Evolutionary conservation across 2,113 vertebrate genomes (phyloP).

Genomic region (Gallinago media): DNA sequence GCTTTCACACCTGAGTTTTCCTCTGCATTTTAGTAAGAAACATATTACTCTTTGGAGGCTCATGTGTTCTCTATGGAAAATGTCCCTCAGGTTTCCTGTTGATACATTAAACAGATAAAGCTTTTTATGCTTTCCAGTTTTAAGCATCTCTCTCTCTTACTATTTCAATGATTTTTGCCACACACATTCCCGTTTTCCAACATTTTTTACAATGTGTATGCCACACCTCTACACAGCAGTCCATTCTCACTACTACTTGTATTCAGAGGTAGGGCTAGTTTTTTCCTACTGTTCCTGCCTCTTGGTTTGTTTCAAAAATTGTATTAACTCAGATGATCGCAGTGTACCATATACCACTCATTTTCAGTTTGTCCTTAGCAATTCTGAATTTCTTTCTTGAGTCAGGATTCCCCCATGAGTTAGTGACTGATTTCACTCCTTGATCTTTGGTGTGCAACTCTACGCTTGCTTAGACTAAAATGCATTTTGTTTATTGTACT

Average conservation of each 20-base stretch:
- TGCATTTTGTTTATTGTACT: background rate
- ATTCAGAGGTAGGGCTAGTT: background rate
- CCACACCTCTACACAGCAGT: background rate
- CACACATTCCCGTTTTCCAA: background rate
- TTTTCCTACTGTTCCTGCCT: background rate
- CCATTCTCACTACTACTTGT: background rate
- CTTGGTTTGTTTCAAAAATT: background rate
- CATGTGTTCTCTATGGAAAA: background rate
- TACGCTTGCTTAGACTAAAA: background rate
- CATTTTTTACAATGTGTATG: background rate
- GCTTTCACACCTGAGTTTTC: background rate
- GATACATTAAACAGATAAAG: background rate
- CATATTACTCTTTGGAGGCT: background rate
- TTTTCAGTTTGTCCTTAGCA: background rate
- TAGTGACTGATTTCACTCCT: background rate
- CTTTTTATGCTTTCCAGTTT: background rate
- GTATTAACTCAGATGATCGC: background rate
- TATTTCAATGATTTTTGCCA: background rate
- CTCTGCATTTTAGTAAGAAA: background rate
- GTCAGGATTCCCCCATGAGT: background rate
- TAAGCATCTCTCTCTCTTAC: background rate
- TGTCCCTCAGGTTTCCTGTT: background rate
- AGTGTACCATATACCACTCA: accelerated
- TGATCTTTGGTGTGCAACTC: background rate
- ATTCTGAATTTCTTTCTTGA: background rate